Base-by-base conservation (phyloP, 2,888 invertebrate genomes). In the Alentia gelatinosa region DNA sequence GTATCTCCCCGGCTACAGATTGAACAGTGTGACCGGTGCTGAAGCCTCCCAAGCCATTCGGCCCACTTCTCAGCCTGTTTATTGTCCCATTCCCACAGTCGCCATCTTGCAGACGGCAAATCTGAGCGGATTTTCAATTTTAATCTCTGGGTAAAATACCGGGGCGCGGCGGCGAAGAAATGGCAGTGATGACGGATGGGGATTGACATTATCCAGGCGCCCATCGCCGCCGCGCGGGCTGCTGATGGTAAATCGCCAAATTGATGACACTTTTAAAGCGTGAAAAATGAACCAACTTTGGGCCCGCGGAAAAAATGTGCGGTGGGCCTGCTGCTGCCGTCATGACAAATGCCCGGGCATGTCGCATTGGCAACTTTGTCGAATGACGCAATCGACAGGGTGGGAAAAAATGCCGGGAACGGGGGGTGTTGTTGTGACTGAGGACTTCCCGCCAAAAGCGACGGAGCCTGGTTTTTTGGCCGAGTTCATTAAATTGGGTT, bases 401-500 rank as follows among this genome's bases (percentile, higher is more conserved):
- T 30, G 47, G 26, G 30, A 12, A 1, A 42, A 33, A 47, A 47
- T 7, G 40, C 47, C 12, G 47, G n/a, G 30, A 30, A 23, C n/a
- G 30, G 50, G 47, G 35, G 47, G 47, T n/a, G 42, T 30, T 86
- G 86, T 86, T 86, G 30, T 86, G 86, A 86, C 86, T 1, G 86
- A 86, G 50, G 86, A 86, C 86, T 86, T 86, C 86, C 86, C 39
- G 79, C 37, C 39, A 79, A 79, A 79, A 79, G 79, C 39, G 79
- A 23, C 39, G 37, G 39, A 12, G n/a, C 33, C 33, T 19, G 1
- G 4, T 30, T 86, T 50, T 47, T 86, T 47, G 86, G 86, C 79
- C 79, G 26, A 86, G 86, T 47, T 86, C 86, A 47, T 86, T 86
- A 86, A 86, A 86, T 86, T 86, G 86, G 86, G 86, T 42, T 86